Evolutionary conservation across 92 coral and sea anemone genomes (phyloP).

Genomic region (Desmophyllum pertusum): DNA sequence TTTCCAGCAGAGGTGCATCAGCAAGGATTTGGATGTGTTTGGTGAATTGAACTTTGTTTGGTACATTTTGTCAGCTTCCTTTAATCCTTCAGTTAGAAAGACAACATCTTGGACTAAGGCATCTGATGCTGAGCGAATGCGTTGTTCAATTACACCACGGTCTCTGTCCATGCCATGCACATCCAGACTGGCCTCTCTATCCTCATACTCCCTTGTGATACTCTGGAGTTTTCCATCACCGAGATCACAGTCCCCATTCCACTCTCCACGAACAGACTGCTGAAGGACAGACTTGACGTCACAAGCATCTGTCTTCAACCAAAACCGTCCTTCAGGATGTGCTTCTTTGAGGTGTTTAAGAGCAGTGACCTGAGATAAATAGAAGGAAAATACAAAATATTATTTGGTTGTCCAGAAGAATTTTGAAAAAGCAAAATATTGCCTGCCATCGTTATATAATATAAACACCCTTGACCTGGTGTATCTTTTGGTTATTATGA

Average conservation of each 20-base stretch:
- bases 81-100: constrained; percentile 58
- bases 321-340: constrained; percentile 42
- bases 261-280: constrained; percentile 31
- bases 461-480: too few relatives aligned
- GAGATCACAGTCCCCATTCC: constrained; percentile 59
- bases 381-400: not conserved
- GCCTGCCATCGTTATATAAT: too few relatives aligned
- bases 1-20: constrained; percentile 76
- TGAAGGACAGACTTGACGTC: constrained; percentile 34
- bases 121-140: constrained; percentile 5
- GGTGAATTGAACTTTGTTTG: constrained; percentile 50
- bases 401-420: not conserved
- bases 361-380: constrained; percentile 29
- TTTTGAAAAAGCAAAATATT: too few relatives aligned
- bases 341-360: constrained; percentile 42
- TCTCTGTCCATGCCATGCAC: too few relatives aligned
- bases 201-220: constrained; percentile 16
- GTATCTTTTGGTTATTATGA: too few relatives aligned
- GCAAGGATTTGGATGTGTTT: constrained; percentile 39
- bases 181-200: too few relatives aligned
- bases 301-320: constrained; percentile 46
- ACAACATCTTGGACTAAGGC: constrained; percentile 25
- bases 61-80: constrained; percentile 34
- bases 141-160: constrained; percentile 7
- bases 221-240: constrained; percentile 22